Evolutionary conservation across 2,888 invertebrate species (phyloP).

Genomic region (Philhelius pedissequus): DNA sequence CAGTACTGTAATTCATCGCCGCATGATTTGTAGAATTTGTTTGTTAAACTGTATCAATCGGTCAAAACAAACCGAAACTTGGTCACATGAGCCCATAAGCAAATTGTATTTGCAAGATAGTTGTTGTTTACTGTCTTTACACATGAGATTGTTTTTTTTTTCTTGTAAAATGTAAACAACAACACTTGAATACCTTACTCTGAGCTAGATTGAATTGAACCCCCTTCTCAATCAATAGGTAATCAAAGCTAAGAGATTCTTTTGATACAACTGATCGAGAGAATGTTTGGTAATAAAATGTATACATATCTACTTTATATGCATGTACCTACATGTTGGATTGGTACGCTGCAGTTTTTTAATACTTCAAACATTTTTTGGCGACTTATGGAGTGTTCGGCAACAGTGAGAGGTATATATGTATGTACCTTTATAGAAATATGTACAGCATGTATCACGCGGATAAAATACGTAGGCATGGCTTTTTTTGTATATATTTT

Average conservation of each 20-base stretch:
- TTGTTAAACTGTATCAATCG: slow-evolving; percentile 36
- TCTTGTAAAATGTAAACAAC: slow-evolving; percentile 29
- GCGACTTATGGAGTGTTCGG: slow-evolving; percentile 30
- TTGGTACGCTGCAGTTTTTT: slow-evolving; percentile 18
- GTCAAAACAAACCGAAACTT: slow-evolving; percentile 45
- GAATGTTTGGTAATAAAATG: slow-evolving; percentile 25
- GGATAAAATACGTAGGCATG: slow-evolving; percentile 36
- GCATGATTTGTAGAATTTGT: slow-evolving; percentile 57
- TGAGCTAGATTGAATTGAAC: neutral
- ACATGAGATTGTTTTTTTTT: slow-evolving; percentile 5
- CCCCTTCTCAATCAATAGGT: neutral
- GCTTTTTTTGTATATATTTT: neutral
- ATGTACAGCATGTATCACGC: slow-evolving; percentile 3
- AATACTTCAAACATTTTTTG: slow-evolving; percentile 17
- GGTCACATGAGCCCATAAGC: slow-evolving; percentile 22
- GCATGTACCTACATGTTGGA: too few relatives aligned
- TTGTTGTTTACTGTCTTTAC: neutral
- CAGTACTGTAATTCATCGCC: slow-evolving; percentile 31
- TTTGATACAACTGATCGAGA: slow-evolving; percentile 20
- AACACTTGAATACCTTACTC: neutral
- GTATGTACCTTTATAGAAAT: too few relatives aligned
- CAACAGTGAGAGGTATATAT: neutral
- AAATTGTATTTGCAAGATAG: slow-evolving; percentile 9
- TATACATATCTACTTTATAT: too few relatives aligned
- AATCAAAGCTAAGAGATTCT: slow-evolving; percentile 37